Base-by-base conservation (phyloP, 2,797 vertebrate species). In the Tapirus indicus region DNA sequence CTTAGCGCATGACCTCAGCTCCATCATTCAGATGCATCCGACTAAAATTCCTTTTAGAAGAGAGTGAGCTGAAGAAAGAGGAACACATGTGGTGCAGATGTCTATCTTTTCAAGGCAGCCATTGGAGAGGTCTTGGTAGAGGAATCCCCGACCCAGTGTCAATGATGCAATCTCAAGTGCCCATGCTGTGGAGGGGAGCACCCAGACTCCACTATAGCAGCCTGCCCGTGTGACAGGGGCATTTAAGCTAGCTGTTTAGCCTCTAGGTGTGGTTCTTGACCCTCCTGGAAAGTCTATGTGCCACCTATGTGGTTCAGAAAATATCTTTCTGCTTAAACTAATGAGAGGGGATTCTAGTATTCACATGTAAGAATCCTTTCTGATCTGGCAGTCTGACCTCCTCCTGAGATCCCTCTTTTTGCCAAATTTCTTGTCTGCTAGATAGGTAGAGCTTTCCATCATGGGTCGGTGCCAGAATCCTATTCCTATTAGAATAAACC, bases 31-130 rank as follows among this genome's bases (percentile, higher is more conserved):
- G 23, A 90, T 8, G 21, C 32, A 82, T 41, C 41, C 69, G 56
- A 72, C 3, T 58, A 60, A 56, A 74, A 66, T 78, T 56, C n/a
- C 72, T 89, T 91, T 88, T 18, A 54, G 17, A 82, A 85, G 41
- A 25, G 4, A 60, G 47, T 60, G 52, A 58, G 4, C 1, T 66
- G 18, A 32, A 52, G 69, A 78, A 84, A 44, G 29, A 85, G 47
- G 14, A 56, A 71, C 5, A 4, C 27, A n/a, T 5, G 2, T n/a
- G 14, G 25, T 62, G 20, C 41, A 56, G 25, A n/a, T 2, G 47
- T 17, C 27, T 78, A 1, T 66, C 9, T 56, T 85, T 64, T 32
- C 25, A 52, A 56, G n/a, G 29, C 27, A 83, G 14, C 4, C 13
- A 3, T 32, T 44, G 5, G 16, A 92, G 35, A 32, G 3, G 16